phyloP scores from a whole-genome alignment of 1,140 invertebrate genomes.

The Trichoplusia ni region DNA sequence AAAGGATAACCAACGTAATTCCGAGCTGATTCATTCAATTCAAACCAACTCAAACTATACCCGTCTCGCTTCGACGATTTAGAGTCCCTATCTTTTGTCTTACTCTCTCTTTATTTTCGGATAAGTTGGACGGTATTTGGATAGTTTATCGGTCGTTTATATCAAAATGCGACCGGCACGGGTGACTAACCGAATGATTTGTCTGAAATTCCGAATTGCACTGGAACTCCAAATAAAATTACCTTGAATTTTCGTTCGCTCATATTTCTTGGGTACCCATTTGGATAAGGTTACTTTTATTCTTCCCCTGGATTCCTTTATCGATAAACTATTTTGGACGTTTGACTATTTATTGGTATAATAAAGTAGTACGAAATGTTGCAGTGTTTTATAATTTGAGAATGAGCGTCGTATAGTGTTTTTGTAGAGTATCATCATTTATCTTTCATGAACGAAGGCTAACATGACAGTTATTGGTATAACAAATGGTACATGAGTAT shows the following conservation, averaged over 20 bases:
- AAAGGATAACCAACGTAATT: no score
- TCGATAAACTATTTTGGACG: constrained; percentile 19
- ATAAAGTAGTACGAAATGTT: no score
- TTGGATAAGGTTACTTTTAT: constrained; percentile 24
- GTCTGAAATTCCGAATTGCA: constrained; percentile 16
- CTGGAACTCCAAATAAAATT: constrained; percentile 7
- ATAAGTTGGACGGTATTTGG: constrained; percentile 18
- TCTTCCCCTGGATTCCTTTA: constrained; percentile 9
- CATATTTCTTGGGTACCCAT: constrained; percentile 20
- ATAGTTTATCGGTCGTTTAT: constrained; percentile 22
- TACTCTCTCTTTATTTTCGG: constrained; percentile 12
- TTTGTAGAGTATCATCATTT: no score
- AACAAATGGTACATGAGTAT: no score
- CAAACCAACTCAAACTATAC: not conserved
- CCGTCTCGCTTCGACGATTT: no score
- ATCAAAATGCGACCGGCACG: constrained; percentile 5
- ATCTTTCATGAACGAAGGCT: no score
- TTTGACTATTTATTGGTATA: constrained; percentile 4
- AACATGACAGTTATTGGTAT: no score
- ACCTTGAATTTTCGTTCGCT: not conserved
- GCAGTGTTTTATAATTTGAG: no score
- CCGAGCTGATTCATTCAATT: constrained; percentile 5
- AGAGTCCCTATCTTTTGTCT: constrained; percentile 22
- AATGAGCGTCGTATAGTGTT: no score
- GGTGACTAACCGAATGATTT: constrained; percentile 28